Evolutionary conservation across 1,140 invertebrate species (phyloP).

Genomic region (Zaprionus tsacasi): DNA sequence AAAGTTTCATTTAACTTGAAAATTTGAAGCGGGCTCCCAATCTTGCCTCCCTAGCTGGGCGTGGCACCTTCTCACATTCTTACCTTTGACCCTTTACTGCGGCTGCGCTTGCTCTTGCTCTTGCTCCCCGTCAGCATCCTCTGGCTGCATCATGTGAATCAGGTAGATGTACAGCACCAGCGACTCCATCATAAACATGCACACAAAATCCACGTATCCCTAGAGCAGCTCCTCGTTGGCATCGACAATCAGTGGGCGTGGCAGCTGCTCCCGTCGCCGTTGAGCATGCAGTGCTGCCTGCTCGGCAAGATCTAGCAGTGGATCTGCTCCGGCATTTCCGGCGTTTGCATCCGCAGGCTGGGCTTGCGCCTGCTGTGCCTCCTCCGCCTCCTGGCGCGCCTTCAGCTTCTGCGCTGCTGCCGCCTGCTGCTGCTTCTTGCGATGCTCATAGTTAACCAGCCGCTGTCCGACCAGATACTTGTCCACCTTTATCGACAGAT

Average conservation of each 20-base stretch:
- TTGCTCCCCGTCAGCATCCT: slow-evolving; percentile 8
- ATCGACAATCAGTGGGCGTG: slow-evolving; percentile 47
- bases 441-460: slow-evolving; percentile 97
- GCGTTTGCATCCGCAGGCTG: slow-evolving; percentile 17
- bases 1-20: slow-evolving; percentile 34
- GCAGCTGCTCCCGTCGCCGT: slow-evolving; percentile 41
- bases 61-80: background rate
- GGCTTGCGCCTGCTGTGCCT: slow-evolving; percentile 38
- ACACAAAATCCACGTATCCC: slow-evolving; percentile 46
- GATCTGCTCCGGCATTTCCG: slow-evolving; percentile 26
- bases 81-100: slow-evolving; percentile 8
- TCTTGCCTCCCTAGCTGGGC: background rate
- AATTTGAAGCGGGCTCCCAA: slow-evolving; percentile 27
- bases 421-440: slow-evolving; percentile 86
- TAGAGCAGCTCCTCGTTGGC: slow-evolving; percentile 56
- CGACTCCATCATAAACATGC: slow-evolving; percentile 48
- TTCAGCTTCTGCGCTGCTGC: slow-evolving; percentile 80
- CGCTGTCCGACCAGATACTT: slow-evolving; percentile 98
- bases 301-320: slow-evolving; percentile 28
- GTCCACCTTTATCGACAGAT: slow-evolving; percentile 99
- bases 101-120: background rate
- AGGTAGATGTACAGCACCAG: slow-evolving; percentile 58
- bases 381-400: slow-evolving; percentile 51
- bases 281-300: slow-evolving; percentile 51
- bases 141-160: slow-evolving; percentile 24